Conservation (phyloP, 2,888 invertebrate genomes). For the Aricia artaxerxes region DNA sequence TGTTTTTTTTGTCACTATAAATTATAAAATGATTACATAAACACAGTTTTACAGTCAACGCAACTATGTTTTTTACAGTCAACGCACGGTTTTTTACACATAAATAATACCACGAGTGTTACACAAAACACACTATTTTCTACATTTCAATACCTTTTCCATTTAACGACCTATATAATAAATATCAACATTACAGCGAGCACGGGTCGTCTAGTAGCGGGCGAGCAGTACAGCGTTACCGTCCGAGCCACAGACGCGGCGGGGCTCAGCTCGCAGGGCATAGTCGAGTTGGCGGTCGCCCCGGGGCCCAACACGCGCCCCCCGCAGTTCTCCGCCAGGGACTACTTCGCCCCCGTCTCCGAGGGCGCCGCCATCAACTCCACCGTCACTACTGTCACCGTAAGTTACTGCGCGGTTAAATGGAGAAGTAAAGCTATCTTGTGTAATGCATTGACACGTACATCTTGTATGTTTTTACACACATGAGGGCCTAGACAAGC, state of each 20-base stretch:
- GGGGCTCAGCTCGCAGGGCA: constrained; percentile 90
- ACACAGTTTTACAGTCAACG: no score
- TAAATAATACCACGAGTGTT: no score
- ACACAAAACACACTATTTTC: no score
- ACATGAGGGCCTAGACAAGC: no score
- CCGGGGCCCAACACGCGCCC: constrained; percentile 92
- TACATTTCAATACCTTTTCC: no score
- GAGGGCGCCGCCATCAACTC: constrained; percentile 94
- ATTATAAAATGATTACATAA: background rate
- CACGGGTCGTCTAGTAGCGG: constrained; percentile 89
- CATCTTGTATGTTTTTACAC: no score
- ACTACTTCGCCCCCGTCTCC: constrained; percentile 93
- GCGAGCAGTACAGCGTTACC: constrained; percentile 94
- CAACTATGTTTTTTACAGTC: no score
- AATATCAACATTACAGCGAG: constrained; percentile 75
- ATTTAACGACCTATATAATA: background rate
- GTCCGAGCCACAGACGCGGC: constrained; percentile 90
- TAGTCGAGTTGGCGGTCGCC: constrained; percentile 90
- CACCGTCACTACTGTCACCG: constrained; percentile 88
- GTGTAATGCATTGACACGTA: no score
- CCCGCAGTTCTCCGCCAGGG: constrained; percentile 89
- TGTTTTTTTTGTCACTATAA: background rate
- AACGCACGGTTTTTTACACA: no score
- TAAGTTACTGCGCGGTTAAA: constrained; percentile 52
- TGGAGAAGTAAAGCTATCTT: no score